Base-by-base conservation (phyloP, 2,888 invertebrate species). In the Leuctra nigra region DNA sequence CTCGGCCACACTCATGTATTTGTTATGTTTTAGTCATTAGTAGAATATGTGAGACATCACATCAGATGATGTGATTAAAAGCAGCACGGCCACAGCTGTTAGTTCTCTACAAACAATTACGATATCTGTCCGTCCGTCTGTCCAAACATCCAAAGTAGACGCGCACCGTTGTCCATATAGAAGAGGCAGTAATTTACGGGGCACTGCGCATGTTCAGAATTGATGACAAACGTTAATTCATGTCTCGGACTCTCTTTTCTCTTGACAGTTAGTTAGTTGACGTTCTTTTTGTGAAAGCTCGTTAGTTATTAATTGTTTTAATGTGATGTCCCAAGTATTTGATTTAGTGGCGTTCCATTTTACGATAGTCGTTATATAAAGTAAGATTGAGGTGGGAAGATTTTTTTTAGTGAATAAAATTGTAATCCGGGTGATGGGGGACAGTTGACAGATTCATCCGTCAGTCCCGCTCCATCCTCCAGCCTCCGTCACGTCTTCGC, bases 81-180 rank as follows among this genome's bases (percentile, higher is more conserved):
- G 35, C 20, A 35, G 33, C 50, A 50, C 50, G 50, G 22, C 33
- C 50, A 16, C 50, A 50, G 50, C 50, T 50, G 50, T 50, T 50
- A n/a, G 35, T 35, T 35, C 33, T 35, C 50, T 20, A 35, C 50
- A 50, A 50, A 50, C 50, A 50, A 50, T 50, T 50, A 50, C 50
- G 50, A 47, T 47, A 47, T 47, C 47, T 47, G 47, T 47, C 47
- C 25, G 47, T 47, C 47, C 24, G 50, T n/a, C n/a, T n/a, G n/a
- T n/a, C n/a, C n/a, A n/a, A n/a, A n/a, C 36, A 36, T 20, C 16
- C 39, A 39, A 39, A 39, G 39, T 39, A 20, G 23, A 44, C 44
- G 44, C 35, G 20, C 50, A 16, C 25, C 33, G 29, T 48, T 48
- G 33, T 18, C 48, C 29, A 22, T 46, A 22, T 24, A 13, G 25